Evolutionary conservation across 2,797 vertebrate species (phyloP).

Genomic region (Malacoraja senta): DNA sequence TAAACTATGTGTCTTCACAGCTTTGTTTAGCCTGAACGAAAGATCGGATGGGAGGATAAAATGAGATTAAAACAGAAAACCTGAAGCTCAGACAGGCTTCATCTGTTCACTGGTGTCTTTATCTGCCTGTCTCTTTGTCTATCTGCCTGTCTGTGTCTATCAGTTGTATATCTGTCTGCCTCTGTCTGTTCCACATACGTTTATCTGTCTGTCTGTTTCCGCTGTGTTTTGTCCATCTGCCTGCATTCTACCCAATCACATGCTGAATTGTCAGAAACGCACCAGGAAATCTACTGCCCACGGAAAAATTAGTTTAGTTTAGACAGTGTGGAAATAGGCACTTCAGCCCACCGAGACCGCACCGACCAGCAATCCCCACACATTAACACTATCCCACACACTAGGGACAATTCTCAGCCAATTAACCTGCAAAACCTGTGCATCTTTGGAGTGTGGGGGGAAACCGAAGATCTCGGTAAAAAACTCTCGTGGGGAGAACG

Average conservation of each 20-base stretch:
- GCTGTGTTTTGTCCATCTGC: neutral
- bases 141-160: neutral
- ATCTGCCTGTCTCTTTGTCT: neutral
- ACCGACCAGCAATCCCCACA: too few relatives aligned
- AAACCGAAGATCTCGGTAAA: too few relatives aligned
- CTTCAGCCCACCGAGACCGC: too few relatives aligned
- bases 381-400: too few relatives aligned
- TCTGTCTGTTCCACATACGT: neutral
- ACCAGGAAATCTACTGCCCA: neutral
- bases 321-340: too few relatives aligned
- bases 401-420: too few relatives aligned
- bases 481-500: too few relatives aligned
- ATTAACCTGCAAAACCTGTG: too few relatives aligned
- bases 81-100: neutral
- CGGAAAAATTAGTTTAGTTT: neutral
- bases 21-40: neutral
- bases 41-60: neutral
- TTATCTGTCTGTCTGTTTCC: neutral
- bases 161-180: neutral
- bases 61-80: neutral
- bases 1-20: neutral
- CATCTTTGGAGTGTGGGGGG: too few relatives aligned
- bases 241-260: neutral
- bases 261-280: neutral
- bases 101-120: neutral